Percentiles rank a stretch among this genome's conserved stretches.
Evolutionary conservation across 2,888 invertebrate genomes (phyloP).

Genomic region (Agrotis puta): DNA sequence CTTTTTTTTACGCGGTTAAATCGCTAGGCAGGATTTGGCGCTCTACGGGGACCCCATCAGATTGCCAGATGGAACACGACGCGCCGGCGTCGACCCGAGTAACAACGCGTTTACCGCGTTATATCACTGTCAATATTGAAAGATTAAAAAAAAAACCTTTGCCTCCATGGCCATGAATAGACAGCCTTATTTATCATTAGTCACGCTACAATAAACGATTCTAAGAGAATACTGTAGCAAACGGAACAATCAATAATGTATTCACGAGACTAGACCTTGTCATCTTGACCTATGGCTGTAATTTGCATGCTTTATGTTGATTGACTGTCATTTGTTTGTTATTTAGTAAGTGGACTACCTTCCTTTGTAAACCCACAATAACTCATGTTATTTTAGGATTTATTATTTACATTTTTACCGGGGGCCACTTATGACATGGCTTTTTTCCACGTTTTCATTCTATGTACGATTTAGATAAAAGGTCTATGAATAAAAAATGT

Average conservation of each 20-base stretch:
- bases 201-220: slow-evolving; percentile 16
- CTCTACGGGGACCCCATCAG: too few species aligned
- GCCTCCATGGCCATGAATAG: not conserved
- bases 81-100: too few species aligned
- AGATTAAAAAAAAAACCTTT: too few species aligned
- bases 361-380: not conserved
- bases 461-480: too few species aligned
- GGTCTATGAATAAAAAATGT: not conserved
- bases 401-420: too few species aligned
- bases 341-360: not conserved
- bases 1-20: too few species aligned
- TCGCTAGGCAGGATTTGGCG: too few species aligned
- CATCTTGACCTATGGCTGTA: not conserved
- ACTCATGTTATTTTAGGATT: not conserved
- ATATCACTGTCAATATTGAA: too few species aligned
- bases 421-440: too few species aligned
- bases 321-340: not conserved
- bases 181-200: not conserved
- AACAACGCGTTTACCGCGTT: too few species aligned
- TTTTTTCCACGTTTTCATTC: too few species aligned
- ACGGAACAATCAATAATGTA: slow-evolving; percentile 6
- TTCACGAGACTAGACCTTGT: not conserved
- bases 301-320: slow-evolving; percentile 9
- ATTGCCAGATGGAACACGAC: too few species aligned
- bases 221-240: not conserved